Evolutionary conservation across 2,888 invertebrate genomes (phyloP).

Genomic region (Tromatobia lineatoria): DNA sequence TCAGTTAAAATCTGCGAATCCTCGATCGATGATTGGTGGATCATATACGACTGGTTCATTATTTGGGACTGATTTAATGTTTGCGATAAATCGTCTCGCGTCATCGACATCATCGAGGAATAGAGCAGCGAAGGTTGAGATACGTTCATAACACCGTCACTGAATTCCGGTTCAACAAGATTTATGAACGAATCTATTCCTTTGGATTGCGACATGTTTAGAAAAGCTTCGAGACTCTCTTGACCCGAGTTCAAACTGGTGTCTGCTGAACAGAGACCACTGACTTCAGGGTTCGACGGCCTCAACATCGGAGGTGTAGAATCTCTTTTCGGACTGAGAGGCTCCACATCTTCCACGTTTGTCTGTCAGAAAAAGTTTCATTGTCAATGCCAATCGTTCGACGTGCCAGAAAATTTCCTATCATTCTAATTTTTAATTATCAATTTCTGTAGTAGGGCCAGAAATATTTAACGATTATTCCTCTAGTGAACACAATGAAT

Average conservation of each 20-base stretch:
- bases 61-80: constrained; percentile 50
- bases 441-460: too few species aligned
- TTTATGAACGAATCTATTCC: constrained; percentile 82
- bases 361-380: constrained; percentile 52
- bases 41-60: constrained; percentile 49
- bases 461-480: too few species aligned
- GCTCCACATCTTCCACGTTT: constrained; percentile 52
- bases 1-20: constrained; percentile 80
- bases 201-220: constrained; percentile 81
- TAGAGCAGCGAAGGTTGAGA: constrained; percentile 81
- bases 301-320: constrained; percentile 79
- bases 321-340: constrained; percentile 58
- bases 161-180: constrained; percentile 80
- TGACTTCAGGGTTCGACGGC: constrained; percentile 64
- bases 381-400: background rate
- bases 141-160: constrained; percentile 79
- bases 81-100: constrained; percentile 54
- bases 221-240: constrained; percentile 82
- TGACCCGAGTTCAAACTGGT: constrained; percentile 74
- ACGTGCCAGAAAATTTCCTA: background rate
- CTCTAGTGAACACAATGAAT: too few species aligned
- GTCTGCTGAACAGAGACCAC: constrained; percentile 31
- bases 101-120: constrained; percentile 74
- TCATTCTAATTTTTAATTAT: background rate
- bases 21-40: constrained; percentile 61